Conservation (phyloP, 2,113 vertebrate species). For the Eulemur macaco region DNA sequence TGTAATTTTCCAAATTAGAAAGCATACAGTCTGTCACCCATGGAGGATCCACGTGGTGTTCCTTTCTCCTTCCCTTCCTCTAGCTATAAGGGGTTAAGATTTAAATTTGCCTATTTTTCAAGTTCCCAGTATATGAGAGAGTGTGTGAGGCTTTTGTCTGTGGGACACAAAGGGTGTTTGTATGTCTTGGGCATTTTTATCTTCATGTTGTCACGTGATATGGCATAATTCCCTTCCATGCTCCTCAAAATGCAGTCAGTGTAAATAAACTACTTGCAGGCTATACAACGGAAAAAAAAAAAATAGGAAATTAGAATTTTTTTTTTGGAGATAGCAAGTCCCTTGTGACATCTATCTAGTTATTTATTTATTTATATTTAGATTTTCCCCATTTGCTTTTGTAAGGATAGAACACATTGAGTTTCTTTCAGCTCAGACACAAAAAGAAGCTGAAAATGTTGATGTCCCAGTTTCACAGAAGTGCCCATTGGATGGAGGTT, state of each 20-base stretch:
- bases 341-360: rapidly evolving
- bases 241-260: neutral
- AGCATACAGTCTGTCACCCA: neutral
- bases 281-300: neutral
- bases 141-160: neutral
- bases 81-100: neutral
- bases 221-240: neutral
- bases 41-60: rapidly evolving
- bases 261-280: neutral
- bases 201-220: neutral
- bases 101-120: neutral
- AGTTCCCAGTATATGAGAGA: neutral
- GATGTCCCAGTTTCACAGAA: neutral
- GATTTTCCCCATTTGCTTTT: neutral
- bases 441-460: neutral
- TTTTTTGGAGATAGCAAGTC: neutral
- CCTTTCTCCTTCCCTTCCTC: neutral
- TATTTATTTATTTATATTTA: neutral
- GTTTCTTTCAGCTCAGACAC: neutral
- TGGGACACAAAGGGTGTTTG: neutral
- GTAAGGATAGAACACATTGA: constrained; percentile 42
- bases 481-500: neutral
- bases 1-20: neutral
- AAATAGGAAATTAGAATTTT: neutral
- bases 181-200: neutral